A percentile compares a stretch with the other conserved stretches of the same genome.
Evolutionary conservation across 2,888 invertebrate species (phyloP).

Genomic region (Andrena chrysosceles): DNA sequence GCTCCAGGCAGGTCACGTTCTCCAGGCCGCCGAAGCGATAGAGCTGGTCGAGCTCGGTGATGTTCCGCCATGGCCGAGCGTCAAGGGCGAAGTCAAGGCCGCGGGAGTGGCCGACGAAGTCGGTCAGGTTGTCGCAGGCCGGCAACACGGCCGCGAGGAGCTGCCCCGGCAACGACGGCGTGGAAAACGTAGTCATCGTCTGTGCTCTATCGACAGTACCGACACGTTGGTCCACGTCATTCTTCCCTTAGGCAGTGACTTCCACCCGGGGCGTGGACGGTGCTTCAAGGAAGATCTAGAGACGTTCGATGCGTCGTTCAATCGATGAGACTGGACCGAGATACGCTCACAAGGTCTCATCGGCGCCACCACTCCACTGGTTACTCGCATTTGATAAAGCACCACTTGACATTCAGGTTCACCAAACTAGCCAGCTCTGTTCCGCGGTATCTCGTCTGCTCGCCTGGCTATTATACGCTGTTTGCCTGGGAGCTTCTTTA

Average conservation of each 20-base stretch:
- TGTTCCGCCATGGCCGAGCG: slow-evolving; percentile 28
- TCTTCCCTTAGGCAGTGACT: not conserved
- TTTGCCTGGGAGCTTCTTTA: not conserved
- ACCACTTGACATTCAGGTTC: not conserved
- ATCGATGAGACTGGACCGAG: not conserved
- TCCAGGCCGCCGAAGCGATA: not conserved
- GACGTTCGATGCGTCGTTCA: not conserved
- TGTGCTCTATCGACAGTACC: not conserved
- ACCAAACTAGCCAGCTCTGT: not conserved
- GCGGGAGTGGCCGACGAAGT: slow-evolving; percentile 31
- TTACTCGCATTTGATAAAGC: not conserved
- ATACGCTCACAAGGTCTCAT: not conserved
- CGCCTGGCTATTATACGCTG: not conserved
- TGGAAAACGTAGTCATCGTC: slow-evolving; percentile 15
- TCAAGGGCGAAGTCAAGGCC: slow-evolving; percentile 33
- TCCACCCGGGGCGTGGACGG: not conserved
- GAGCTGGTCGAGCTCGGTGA: slow-evolving; percentile 35
- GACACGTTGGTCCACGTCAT: not conserved
- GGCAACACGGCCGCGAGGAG: not conserved
- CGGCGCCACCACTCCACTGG: not conserved
- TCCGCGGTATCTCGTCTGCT: not conserved
- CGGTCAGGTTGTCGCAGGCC: slow-evolving; percentile 67
- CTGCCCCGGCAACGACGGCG: not conserved
- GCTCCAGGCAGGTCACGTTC: slow-evolving; percentile 86
- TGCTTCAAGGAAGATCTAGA: not conserved